Percentiles rank a stretch among this genome's conserved stretches.
Evolutionary conservation across 2,113 vertebrate species (phyloP).

Genomic region (Chionomys nivalis): DNA sequence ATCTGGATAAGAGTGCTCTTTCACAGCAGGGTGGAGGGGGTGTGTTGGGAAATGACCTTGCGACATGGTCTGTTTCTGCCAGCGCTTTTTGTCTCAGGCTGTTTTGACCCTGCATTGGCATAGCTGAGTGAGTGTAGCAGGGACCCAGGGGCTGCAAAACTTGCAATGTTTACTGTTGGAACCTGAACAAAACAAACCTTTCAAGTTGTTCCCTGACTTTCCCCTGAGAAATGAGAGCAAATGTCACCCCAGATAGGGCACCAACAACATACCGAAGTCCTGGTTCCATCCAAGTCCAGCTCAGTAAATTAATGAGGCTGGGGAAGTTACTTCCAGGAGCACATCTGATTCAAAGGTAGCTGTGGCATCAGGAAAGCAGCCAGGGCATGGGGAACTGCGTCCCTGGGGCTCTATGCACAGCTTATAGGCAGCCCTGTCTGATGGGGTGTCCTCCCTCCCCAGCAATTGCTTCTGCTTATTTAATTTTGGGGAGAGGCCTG

Average conservation of each 20-base stretch:
- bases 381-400: neutral
- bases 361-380: neutral
- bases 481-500: neutral
- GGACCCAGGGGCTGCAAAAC: neutral
- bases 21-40: neutral
- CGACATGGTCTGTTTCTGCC: neutral
- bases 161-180: neutral
- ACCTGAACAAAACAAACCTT: neutral
- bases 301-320: neutral
- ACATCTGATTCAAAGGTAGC: neutral
- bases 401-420: neutral
- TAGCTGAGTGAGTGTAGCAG: neutral
- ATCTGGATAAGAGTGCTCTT: neutral
- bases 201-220: neutral
- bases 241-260: neutral
- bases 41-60: neutral
- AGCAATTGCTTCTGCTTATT: neutral
- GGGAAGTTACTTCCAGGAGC: neutral
- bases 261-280: neutral
- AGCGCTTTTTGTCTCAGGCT: neutral
- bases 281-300: neutral
- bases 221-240: neutral
- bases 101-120: neutral
- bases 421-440: rapidly evolving
- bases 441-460: neutral